A percentile compares a stretch with the other conserved stretches of the same genome.
Conservation (phyloP, 2,113 vertebrate genomes). For the Mormoops blainvillei region DNA sequence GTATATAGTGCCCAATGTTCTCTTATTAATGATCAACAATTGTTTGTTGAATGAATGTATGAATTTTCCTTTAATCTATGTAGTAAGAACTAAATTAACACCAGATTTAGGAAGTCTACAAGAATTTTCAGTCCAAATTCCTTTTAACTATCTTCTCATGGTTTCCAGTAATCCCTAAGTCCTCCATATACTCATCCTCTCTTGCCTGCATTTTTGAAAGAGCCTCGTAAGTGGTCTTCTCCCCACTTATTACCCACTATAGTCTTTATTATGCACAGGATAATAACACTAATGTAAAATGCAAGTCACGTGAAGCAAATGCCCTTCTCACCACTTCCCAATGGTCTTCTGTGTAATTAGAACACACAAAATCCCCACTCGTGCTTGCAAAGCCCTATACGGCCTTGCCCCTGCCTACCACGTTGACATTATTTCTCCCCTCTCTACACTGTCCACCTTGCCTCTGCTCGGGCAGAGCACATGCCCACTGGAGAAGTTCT, state of each 20-base stretch:
- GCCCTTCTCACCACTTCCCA: background rate
- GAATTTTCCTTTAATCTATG: background rate
- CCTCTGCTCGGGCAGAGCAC: background rate
- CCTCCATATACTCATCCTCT: background rate
- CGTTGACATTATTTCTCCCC: too few species aligned
- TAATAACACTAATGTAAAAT: background rate
- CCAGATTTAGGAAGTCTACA: background rate
- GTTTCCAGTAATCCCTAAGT: background rate
- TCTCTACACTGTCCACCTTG: background rate
- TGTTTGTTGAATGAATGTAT: background rate
- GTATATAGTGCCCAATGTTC: background rate
- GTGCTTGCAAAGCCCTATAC: background rate
- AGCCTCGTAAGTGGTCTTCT: background rate
- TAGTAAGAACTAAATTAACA: background rate
- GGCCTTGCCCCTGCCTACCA: background rate
- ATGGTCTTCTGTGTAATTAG: background rate
- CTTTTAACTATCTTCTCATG: background rate
- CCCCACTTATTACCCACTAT: background rate
- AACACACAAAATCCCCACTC: background rate
- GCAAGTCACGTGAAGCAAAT: background rate
- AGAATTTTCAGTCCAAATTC: background rate
- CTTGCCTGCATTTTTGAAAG: background rate
- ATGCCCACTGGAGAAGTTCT: fast-evolving
- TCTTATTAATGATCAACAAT: background rate
- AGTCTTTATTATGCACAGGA: background rate